phyloP scores from a whole-genome alignment of 2,113 vertebrate species.

The Vireo altiloquus region DNA sequence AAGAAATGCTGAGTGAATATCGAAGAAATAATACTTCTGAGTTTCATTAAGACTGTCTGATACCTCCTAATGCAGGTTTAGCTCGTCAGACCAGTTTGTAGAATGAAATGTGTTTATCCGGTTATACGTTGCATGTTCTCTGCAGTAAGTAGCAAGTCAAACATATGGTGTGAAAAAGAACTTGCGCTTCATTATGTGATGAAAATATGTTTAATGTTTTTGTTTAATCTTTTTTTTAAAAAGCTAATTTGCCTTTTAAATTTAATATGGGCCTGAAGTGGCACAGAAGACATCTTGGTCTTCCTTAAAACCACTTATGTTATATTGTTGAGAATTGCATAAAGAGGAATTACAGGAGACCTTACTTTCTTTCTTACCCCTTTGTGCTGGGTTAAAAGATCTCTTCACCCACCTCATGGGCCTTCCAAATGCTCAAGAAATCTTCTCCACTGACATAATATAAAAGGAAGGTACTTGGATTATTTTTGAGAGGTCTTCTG shows the following conservation, averaged over 20 bases:
- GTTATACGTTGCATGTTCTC: conserved; percentile 22
- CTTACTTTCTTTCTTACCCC: neutral
- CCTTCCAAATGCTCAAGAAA: neutral
- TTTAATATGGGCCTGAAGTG: neutral
- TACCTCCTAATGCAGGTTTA: conserved; percentile 26
- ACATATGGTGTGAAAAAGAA: conserved; percentile 28
- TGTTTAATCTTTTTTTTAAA: neutral
- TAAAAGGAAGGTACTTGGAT: neutral
- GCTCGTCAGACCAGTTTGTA: conserved; percentile 28
- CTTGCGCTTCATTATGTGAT: neutral
- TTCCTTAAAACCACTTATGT: neutral
- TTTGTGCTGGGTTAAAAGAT: neutral
- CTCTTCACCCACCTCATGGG: neutral
- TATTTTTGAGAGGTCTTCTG: neutral
- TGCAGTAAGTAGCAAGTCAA: neutral
- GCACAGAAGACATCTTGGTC: neutral
- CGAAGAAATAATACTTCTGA: conserved; percentile 17
- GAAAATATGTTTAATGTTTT: conserved; percentile 39
- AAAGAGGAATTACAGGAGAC: neutral
- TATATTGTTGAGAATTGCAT: neutral
- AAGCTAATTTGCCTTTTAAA: neutral
- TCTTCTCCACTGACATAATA: neutral
- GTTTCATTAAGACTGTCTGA: conserved; percentile 14
- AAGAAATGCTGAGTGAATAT: conserved; percentile 3
- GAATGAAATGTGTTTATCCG: neutral